Percentiles rank a stretch among this genome's conserved stretches.
These are phyloP conservation scores for Macrostomum cliftonense DNA, from an alignment of 2,888 invertebrate genomes.

Conservation along the genomic window DNA sequence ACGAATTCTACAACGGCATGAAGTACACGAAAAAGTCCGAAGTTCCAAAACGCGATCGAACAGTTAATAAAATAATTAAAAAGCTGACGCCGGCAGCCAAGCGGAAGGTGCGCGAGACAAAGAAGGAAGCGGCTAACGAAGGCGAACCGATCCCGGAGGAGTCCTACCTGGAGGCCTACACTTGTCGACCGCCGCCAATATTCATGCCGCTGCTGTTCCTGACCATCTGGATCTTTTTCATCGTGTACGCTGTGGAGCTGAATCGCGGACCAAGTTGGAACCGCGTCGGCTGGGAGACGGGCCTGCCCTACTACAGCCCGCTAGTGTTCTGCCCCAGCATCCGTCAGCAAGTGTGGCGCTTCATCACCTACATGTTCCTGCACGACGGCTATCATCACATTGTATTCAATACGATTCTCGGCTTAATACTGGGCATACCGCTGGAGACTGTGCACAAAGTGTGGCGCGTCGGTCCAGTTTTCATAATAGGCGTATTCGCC, in stretches of 20 bases:
- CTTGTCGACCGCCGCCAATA: constrained; percentile 71
- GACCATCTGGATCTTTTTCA: constrained; percentile 44
- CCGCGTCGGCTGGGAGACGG: neutral
- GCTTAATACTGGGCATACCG: constrained; percentile 74
- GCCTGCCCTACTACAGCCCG: constrained; percentile 23
- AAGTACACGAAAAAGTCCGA: no score
- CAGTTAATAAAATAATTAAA: no score
- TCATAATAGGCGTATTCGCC: constrained; percentile 37
- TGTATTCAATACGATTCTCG: constrained; percentile 69
- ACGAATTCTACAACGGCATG: constrained; percentile 8
- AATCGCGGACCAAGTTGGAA: constrained; percentile 1
- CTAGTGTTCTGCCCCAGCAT: constrained; percentile 72
- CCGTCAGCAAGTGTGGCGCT: constrained; percentile 69
- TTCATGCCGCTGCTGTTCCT: constrained; percentile 75
- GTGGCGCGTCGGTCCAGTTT: constrained; percentile 58
- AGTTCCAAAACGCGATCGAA: no score
- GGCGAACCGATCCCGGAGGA: constrained; percentile 19
- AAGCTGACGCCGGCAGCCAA: no score
- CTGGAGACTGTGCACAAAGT: constrained; percentile 86
- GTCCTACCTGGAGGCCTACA: constrained; percentile 72
- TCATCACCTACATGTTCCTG: constrained; percentile 80
- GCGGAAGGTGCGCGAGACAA: no score
- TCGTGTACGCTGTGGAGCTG: constrained; percentile 41
- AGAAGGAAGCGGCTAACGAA: no score
- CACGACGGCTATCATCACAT: constrained; percentile 75